Base-by-base conservation (phyloP, 2,113 vertebrate genomes). In the Gymnogyps californianus region DNA sequence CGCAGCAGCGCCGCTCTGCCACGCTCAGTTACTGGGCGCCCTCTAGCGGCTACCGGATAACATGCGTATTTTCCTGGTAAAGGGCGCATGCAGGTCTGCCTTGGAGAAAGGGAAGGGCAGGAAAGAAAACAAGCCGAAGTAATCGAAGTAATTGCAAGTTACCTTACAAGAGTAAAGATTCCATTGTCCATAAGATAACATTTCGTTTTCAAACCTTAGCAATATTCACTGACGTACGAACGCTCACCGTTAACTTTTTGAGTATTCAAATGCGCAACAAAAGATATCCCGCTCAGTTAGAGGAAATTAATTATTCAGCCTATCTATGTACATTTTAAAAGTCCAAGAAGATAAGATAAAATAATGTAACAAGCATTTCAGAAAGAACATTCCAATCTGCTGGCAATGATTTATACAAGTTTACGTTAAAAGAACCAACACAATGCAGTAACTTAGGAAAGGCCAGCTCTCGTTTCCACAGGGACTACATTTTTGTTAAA, bases 21-120 rank as follows among this genome's bases (percentile, higher is more conserved):
- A 93, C 78, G 90, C n/a, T 82, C 83, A 58, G 70, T 94, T 95
- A 55, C 72, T 21, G 96, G 34, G 93, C 97, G 74, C 98, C 98
- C 97, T 90, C 97, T 98, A 93, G 98, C 31, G 98, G 97, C 62
- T 70, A 19, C 47, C 36, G 20, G 83, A 78, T 10, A 36, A 67
- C 88, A 70, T 51, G 54, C 69, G 4, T 29, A 12, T 71, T 81
- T 76, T 52, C 69, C 66, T 8, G 36, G 11, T 17, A 26, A 65
- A 38, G 24, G 26, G 44, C 20, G 4, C 10, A 17, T 1, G 10
- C 17, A 15, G 38, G 4, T 25, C 51, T 38, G 32, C 25, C 67
- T 75, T 46, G 21, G 64, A 38, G 8, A 49, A n/a, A 78, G 66
- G 71, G 16, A 82, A 51, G 28, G 34, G 28, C 26, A 32, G 8